Conservation (phyloP, 2,888 invertebrate species). For the Augiades crinisus region DNA sequence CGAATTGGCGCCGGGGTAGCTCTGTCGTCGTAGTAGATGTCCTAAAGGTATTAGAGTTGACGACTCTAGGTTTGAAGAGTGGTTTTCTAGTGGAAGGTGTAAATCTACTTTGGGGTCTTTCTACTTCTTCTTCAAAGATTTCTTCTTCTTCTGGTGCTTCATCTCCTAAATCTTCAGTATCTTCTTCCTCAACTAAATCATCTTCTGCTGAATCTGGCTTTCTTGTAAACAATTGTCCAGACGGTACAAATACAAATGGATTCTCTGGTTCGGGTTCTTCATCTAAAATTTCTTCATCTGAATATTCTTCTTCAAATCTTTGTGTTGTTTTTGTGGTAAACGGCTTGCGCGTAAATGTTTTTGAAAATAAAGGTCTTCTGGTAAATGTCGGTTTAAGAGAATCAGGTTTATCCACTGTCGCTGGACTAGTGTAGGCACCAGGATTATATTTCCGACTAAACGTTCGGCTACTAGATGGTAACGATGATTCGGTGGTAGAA, state of each 20-base stretch:
- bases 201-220: conserved; percentile 51
- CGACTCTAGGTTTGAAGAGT: conserved; percentile 55
- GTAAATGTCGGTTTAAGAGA: conserved; percentile 51
- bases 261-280: conserved; percentile 68
- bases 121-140: conserved; percentile 44
- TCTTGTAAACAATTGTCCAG: conserved; percentile 65
- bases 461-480: conserved; percentile 60
- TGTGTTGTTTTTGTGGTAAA: conserved; percentile 69
- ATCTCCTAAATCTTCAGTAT: conserved; percentile 40
- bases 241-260: conserved; percentile 66
- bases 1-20: conserved; percentile 50
- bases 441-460: conserved; percentile 75
- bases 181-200: conserved; percentile 32
- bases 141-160: conserved; percentile 47
- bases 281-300: conserved; percentile 55
- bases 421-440: conserved; percentile 71
- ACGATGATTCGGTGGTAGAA: conserved; percentile 63
- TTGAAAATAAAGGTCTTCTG: conserved; percentile 59
- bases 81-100: conserved; percentile 55
- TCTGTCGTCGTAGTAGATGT: conserved; percentile 68
- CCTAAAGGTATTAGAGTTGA: conserved; percentile 71
- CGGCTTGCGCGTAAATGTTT: conserved; percentile 63
- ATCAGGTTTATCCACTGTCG: conserved; percentile 56
- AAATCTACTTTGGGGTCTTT: conserved; percentile 34
- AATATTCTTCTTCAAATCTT: conserved; percentile 56